Conservation (phyloP, 1,140 invertebrate species). For the Plutomurus gul region DNA sequence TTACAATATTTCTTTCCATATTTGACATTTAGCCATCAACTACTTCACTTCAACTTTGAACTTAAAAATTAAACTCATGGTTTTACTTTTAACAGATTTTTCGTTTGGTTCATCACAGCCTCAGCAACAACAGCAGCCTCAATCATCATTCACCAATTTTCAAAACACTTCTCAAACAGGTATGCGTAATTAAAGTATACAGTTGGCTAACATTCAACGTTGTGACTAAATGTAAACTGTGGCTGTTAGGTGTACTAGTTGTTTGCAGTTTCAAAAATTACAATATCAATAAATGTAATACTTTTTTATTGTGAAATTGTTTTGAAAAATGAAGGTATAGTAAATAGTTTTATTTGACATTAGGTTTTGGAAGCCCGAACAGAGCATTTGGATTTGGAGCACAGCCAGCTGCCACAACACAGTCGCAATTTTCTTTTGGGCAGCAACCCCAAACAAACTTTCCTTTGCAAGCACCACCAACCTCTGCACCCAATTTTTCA, state of each 20-base stretch:
- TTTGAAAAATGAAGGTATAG: neutral
- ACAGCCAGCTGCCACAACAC: neutral
- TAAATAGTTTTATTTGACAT: neutral
- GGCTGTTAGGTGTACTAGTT: neutral
- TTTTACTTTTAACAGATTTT: neutral
- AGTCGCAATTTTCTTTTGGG: neutral
- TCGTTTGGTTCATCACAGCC: neutral
- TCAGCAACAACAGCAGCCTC: conserved; percentile 55
- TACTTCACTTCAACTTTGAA: no score
- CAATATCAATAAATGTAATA: neutral
- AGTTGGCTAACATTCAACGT: neutral
- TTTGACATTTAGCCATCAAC: no score
- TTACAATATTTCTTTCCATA: no score
- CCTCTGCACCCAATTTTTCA: conserved; percentile 38
- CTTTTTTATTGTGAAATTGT: neutral
- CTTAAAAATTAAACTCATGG: no score
- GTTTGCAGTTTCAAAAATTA: neutral
- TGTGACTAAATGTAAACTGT: neutral
- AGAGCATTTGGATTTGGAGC: neutral
- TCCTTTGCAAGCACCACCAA: no score
- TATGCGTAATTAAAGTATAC: neutral
- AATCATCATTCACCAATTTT: conserved; percentile 49
- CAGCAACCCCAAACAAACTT: no score
- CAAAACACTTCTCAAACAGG: neutral
- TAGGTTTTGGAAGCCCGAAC: neutral